Evolutionary conservation across 2,113 vertebrate species (phyloP), one percentile per base, ranked within the genome.

Genomic region (Osmerus mordax): DNA sequence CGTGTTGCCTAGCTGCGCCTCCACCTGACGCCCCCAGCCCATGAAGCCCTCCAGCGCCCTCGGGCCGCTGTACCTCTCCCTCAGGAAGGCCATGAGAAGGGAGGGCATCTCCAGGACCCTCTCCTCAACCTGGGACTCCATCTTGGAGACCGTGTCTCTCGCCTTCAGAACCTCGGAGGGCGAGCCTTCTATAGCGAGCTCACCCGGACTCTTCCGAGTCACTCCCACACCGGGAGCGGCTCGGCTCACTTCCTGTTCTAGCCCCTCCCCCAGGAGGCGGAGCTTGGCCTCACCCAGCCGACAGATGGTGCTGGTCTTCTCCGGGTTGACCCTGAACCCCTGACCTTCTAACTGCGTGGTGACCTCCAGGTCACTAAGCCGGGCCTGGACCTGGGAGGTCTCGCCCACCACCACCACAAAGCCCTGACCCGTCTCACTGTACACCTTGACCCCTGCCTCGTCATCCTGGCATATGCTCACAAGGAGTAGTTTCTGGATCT

Each of bases 221-320:
- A 80, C 73, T 3, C 62, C 74, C 47, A 89, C 13, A 0, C 5
- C 71, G 13, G 85, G 85, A 19, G 83, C 51, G 11, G 25, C 3
- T 28, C 7, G 12, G 6, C 56, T 3, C 28, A 89, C 65, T 65
- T 68, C 29, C 3, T 5, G 2, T 65, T 84, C 60, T 12, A 90
- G 73, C 1, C 81, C 69, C 53, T 75, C 14, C 73, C 81, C 68
- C 7, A 91, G 69, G 23, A 91, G 85, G 21, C 71, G 28, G 9
- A 85, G 82, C 55, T 83, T 85, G 9, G 81, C 78, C n/a, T 81
- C 63, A 3, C 83, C 81, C 0, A 91, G 1, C 21, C 61, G 71
- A 16, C 61, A 68, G 21, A 25, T 55, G 0, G 32, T 78, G 4
- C 23, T 59, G 11, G 65, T 64, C 60, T 77, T 41, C 29, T 32